Percentiles rank a stretch among this genome's conserved stretches.
phyloP scores from a whole-genome alignment of 1,140 invertebrate species.

The Macrobrachium nipponense region DNA sequence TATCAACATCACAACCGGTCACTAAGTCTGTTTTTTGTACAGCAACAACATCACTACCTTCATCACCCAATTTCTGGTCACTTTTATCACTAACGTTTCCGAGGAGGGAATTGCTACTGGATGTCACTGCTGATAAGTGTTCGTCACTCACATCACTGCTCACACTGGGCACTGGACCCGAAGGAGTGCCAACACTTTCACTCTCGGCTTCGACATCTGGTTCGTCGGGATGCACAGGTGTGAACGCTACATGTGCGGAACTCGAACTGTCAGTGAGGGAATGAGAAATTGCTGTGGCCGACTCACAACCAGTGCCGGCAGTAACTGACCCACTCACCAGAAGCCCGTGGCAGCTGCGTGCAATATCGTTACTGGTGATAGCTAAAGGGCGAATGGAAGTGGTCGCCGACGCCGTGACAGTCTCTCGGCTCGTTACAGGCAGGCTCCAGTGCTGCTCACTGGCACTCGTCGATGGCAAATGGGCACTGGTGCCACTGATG shows the following conservation, averaged over 20 bases:
- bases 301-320: not conserved
- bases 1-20: too few relatives aligned
- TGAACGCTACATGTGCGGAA: not conserved
- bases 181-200: constrained; percentile 10
- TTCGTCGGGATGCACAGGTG: not conserved
- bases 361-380: not conserved
- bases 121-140: too few relatives aligned
- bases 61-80: too few relatives aligned
- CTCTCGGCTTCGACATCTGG: constrained; percentile 25
- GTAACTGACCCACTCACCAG: constrained; percentile 24
- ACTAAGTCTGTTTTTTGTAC: too few relatives aligned
- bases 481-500: constrained; percentile 44
- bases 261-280: not conserved
- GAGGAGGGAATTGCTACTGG: too few relatives aligned
- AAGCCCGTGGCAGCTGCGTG: constrained; percentile 15
- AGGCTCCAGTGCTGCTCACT: not conserved
- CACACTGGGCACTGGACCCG: constrained; percentile 6
- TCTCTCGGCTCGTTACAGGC: too few relatives aligned
- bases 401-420: too few relatives aligned
- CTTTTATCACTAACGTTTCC: too few relatives aligned
- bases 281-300: not conserved
- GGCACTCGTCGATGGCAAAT: constrained; percentile 24
- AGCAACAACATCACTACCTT: too few relatives aligned
- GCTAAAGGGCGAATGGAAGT: constrained; percentile 3
- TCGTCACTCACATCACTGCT: constrained; percentile 27